A percentile compares a stretch with the other conserved stretches of the same genome.
phyloP scores from a whole-genome alignment of 2,113 vertebrate species.

The Erpornis zantholeuca region DNA sequence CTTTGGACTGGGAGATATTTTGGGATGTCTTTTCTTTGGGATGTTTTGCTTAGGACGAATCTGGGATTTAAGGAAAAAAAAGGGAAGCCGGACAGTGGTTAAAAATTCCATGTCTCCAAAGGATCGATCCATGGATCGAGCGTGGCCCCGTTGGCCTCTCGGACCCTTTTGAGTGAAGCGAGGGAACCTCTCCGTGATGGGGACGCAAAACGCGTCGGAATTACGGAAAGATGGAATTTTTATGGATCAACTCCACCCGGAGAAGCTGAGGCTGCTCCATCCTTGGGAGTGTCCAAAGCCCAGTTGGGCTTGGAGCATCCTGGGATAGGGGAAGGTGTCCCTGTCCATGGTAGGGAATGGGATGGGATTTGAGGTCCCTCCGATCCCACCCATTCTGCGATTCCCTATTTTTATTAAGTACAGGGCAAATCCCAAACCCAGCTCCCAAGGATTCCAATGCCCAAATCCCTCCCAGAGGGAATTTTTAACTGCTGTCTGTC shows the following conservation, averaged over 20 bases:
- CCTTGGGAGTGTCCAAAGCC: too few relatives aligned
- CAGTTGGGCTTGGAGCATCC: not conserved
- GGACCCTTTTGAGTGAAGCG: not conserved
- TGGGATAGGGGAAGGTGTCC: not conserved
- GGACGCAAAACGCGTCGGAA: not conserved
- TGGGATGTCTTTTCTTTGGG: not conserved
- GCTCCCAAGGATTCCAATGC: not conserved
- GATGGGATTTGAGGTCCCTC: not conserved
- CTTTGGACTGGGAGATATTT: not conserved
- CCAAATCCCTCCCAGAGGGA: fast-evolving
- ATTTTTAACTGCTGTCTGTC: not conserved
- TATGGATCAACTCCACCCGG: fast-evolving
- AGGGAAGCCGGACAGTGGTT: fast-evolving
- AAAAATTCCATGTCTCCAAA: fast-evolving
- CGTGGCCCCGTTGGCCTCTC: not conserved
- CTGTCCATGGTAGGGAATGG: not conserved
- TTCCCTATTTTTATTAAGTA: not conserved
- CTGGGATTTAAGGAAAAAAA: not conserved
- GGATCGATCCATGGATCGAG: not conserved
- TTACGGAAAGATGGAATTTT: not conserved
- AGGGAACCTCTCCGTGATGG: too few relatives aligned
- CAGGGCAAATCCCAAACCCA: fast-evolving
- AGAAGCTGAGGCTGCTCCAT: not conserved
- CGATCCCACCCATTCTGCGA: not conserved
- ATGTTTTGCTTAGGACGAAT: not conserved